Evolutionary conservation across 2,797 vertebrate species (phyloP).

Genomic region (Gobionotothen gibberifrons): DNA sequence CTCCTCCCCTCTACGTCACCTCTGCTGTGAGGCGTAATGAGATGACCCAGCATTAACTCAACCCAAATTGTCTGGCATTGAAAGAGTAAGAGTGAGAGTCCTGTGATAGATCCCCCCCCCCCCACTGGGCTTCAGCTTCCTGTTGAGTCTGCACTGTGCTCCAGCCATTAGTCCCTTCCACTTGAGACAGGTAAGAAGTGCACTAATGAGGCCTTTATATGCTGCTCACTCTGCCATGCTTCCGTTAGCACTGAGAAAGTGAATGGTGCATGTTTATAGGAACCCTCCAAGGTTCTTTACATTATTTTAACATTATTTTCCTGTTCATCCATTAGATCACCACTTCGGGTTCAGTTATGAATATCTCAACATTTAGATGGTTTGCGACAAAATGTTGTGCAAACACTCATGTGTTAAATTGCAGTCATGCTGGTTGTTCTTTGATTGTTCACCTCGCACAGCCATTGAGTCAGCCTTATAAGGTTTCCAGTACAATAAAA

Average conservation of each 20-base stretch:
- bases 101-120: slow-evolving; percentile 39
- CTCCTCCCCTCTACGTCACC: slow-evolving; percentile 63
- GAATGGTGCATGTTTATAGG: slow-evolving; percentile 24
- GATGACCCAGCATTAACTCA: slow-evolving; percentile 79
- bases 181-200: slow-evolving; percentile 57
- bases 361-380: too few species aligned
- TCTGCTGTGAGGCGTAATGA: slow-evolving; percentile 74
- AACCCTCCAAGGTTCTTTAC: not conserved
- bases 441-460: not conserved
- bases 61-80: slow-evolving; percentile 73
- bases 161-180: slow-evolving; percentile 64
- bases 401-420: not conserved
- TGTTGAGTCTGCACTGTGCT: slow-evolving; percentile 45
- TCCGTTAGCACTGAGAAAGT: slow-evolving; percentile 18
- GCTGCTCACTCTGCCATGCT: slow-evolving; percentile 37
- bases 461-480: not conserved
- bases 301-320: too few species aligned
- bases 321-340: too few species aligned
- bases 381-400: not conserved
- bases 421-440: not conserved
- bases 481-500: not conserved
- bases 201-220: slow-evolving; percentile 66
- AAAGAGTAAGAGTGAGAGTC: slow-evolving; percentile 54
- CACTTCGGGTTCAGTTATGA: too few species aligned
- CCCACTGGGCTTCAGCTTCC: slow-evolving; percentile 55